Conservation (phyloP, 2,888 invertebrate genomes). For the Rosalia funebris region DNA sequence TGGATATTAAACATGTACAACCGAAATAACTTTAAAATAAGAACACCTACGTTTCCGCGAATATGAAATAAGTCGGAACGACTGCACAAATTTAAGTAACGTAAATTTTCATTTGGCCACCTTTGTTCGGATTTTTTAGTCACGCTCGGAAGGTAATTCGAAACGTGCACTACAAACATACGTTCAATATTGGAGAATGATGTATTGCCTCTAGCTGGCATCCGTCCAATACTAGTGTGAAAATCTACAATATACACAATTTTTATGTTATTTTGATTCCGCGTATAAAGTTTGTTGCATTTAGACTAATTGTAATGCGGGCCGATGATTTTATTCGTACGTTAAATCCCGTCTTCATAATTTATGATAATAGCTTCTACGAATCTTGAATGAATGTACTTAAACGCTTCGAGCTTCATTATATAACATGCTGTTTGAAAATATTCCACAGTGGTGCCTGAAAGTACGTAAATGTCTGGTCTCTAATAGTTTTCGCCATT, state of each 20-base stretch:
- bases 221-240: slow-evolving; percentile 15
- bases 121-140: slow-evolving; percentile 27
- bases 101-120: slow-evolving; percentile 24
- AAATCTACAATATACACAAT: slow-evolving; percentile 32
- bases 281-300: slow-evolving; percentile 29
- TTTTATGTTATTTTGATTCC: slow-evolving; percentile 35
- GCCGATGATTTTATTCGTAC: neutral
- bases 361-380: neutral
- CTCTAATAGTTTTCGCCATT: too few relatives aligned
- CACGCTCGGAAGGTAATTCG: slow-evolving; percentile 48
- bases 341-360: neutral
- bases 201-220: slow-evolving; percentile 49
- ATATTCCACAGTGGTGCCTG: too few relatives aligned
- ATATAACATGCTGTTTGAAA: too few relatives aligned
- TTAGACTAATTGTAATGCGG: neutral
- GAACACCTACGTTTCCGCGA: slow-evolving; percentile 6
- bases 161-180: slow-evolving; percentile 47
- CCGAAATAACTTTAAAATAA: slow-evolving; percentile 19
- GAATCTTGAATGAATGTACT: neutral
- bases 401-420: too few relatives aligned
- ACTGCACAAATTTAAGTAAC: slow-evolving; percentile 6
- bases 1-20: slow-evolving; percentile 44
- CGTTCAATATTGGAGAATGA: slow-evolving; percentile 52
- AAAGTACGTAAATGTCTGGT: too few relatives aligned
- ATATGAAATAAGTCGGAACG: neutral